Evolutionary conservation across 1,140 invertebrate species (phyloP), one percentile per base, ranked within the genome.

Genomic region (Lordiphosa mommai): DNA sequence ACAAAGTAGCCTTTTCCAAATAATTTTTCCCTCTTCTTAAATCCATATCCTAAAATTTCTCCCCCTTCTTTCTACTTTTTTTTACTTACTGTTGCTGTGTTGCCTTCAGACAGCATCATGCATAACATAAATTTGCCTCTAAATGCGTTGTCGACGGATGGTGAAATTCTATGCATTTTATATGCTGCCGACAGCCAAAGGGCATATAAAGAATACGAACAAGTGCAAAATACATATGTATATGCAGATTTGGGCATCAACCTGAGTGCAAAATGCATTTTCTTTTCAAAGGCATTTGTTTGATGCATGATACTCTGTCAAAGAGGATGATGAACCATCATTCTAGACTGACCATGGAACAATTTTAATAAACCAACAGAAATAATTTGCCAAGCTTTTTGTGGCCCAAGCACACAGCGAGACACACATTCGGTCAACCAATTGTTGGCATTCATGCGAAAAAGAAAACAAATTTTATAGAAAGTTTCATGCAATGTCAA

Each of bases 81-180:
- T 43, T 51, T 48, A 16, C 23, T 44, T 43, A 14, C 50, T 47
- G 36, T 47, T 30, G 59, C 36, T 36, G 43, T 55, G 48, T 61
- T 33, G 36, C 34, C 34, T 20, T 55, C 37, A 60, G 72, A 63
- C 49, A 63, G 55, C 47, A 63, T 37, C 51, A 72, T 72, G 69
- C 70, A 80, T 80, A 79, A 79, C 61, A 80, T 80, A 80, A 55
- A 70, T 74, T 80, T 73, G 51, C 53, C 55, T 80, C 49, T 60
- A 70, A 84, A 84, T 66, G 77, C 66, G 76, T 23, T 23, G 4
- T 84, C 61, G 77, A 71, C 73, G 76, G 58, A 67, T 76, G 49
- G 47, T 66, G 61, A 80, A 84, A 80, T 80, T 80, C 74, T 61
- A 80, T 80, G 74, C 74, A 80, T 80, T 80, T 80, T 71, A 80